Evolutionary conservation across 2,888 invertebrate genomes (phyloP).

Genomic region (Nomada goodeniana): DNA sequence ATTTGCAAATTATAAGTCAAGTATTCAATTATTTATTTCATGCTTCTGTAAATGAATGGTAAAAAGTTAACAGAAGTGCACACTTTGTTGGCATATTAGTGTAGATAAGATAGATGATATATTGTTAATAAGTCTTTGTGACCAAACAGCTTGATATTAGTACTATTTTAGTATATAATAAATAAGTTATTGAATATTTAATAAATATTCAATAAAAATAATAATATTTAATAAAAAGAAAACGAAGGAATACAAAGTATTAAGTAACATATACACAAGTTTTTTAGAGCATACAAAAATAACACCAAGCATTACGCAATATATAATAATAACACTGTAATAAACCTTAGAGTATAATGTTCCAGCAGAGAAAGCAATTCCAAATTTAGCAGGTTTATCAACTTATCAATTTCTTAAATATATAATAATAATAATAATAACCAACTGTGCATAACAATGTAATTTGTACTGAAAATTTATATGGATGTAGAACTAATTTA

Average conservation of each 20-base stretch:
- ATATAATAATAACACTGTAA: slow-evolving; percentile 63
- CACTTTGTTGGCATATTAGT: slow-evolving; percentile 58
- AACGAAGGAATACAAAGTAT: slow-evolving; percentile 34
- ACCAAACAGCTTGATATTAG: slow-evolving; percentile 67
- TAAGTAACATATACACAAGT: slow-evolving; percentile 57
- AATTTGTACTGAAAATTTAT: slow-evolving; percentile 68
- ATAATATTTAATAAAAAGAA: slow-evolving; percentile 35
- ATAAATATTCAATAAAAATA: slow-evolving; percentile 30
- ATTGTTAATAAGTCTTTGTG: slow-evolving; percentile 67
- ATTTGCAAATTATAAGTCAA: slow-evolving; percentile 52
- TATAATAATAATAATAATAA: slow-evolving; percentile 42
- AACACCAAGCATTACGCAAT: slow-evolving; percentile 76
- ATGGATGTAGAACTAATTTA: slow-evolving; percentile 61
- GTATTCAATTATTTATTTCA: slow-evolving; percentile 54
- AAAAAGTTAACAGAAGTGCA: slow-evolving; percentile 41
- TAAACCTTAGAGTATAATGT: slow-evolving; percentile 51
- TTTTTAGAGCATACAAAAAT: slow-evolving; percentile 65
- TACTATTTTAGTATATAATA: slow-evolving; percentile 48
- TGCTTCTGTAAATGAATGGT: slow-evolving; percentile 54
- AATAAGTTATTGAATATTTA: slow-evolving; percentile 48
- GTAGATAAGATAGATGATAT: slow-evolving; percentile 56
- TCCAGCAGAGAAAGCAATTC: slow-evolving; percentile 62
- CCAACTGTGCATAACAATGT: slow-evolving; percentile 57
- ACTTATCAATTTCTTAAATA: slow-evolving; percentile 61
- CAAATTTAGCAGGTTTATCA: slow-evolving; percentile 59